Base-by-base conservation (phyloP, 1,140 invertebrate genomes). In the Apocrypta bakeri region DNA sequence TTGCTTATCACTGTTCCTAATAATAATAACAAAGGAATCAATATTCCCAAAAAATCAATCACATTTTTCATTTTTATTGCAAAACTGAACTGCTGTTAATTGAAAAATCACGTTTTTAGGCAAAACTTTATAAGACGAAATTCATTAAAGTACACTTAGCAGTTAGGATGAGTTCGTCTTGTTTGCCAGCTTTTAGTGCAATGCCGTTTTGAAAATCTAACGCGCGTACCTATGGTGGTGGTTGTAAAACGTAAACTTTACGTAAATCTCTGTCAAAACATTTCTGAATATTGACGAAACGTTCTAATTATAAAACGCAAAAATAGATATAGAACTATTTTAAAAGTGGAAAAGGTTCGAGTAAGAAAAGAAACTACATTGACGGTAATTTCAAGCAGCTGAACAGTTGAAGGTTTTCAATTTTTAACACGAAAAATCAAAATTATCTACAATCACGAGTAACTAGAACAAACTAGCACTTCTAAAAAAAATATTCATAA, bases 1-100 rank as follows among this genome's bases (percentile, higher is more conserved):
- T 99, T 99, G 0, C 98, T 98, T 48, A 97, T 95, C 0, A 97
- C 96, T 0, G 98, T 98, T 74, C 95, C 95, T 73, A 73, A 31
- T 40, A 82, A 21, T 73, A 78, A 42, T 74, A 74, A 2, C 14
- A n/a, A 56, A 4, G 48, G 48, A 56, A 56, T 56, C 17, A n/a
- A 56, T 56, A 56, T 56, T 21, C 48, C 21, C 48, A 56, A 7
- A 56, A 56, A 56, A 21, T 56, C 48, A 56, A 56, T 56, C 17
- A 56, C 17, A 56, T 56, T n/a, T 56, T 56, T 56, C 48, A 56
- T 56, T 56, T 56, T 56, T 56, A 21, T 56, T 42, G 17, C 21
- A 56, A 17, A 56, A 56, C 3, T n/a, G 14, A 56, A 7, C 7
- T n/a, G 48, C 17, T 7, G 21, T n/a, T n/a, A n/a, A n/a, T n/a